Evolutionary conservation across 2,888 invertebrate species (phyloP).

Genomic region (Philonicus albiceps): DNA sequence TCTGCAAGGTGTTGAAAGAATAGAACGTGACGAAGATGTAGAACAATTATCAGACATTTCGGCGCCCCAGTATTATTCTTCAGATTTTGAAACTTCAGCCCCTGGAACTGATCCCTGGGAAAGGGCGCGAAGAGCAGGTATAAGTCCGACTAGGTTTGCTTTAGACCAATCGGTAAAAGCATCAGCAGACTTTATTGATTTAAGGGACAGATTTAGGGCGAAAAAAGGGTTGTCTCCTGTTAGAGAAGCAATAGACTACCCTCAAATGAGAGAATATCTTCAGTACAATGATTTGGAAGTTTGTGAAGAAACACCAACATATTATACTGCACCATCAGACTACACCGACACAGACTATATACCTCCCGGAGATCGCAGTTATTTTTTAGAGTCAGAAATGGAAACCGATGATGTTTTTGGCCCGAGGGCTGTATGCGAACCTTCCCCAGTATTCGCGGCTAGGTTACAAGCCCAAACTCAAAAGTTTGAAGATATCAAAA

Average conservation of each 20-base stretch:
- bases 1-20: slow-evolving; percentile 39
- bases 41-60: neutral
- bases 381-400: slow-evolving; percentile 43
- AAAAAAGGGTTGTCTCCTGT: slow-evolving; percentile 2
- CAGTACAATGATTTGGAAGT: neutral
- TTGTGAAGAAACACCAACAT: neutral
- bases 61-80: neutral
- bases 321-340: neutral
- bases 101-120: neutral
- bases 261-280: neutral
- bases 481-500: neutral
- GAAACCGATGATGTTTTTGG: slow-evolving; percentile 41
- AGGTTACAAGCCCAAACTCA: neutral
- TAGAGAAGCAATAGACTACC: neutral
- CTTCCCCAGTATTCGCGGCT: neutral
- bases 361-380: neutral
- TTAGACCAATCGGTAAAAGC: neutral
- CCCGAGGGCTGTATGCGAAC: slow-evolving; percentile 24
- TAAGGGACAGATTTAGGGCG: neutral
- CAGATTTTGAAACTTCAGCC: neutral
- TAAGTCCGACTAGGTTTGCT: neutral
- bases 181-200: neutral
- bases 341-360: neutral
- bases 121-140: neutral
- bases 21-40: slow-evolving; percentile 43